These are phyloP conservation scores for Periplaneta americana DNA, from an alignment of 1,140 invertebrate species.

Conservation along the genomic window DNA sequence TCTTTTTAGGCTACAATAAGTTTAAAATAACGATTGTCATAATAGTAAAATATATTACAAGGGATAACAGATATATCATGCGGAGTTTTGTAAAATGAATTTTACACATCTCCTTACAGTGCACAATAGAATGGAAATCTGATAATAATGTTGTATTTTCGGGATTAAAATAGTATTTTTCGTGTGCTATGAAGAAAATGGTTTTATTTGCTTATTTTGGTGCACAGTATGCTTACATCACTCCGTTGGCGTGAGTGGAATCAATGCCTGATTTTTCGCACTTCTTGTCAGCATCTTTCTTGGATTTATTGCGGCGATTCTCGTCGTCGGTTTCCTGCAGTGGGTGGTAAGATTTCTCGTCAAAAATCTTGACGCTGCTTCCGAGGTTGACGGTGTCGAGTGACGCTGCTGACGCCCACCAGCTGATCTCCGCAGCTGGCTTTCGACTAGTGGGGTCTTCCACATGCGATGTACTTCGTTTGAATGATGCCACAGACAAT, in stretches of 20 bases:
- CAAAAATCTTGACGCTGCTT: constrained; percentile 31
- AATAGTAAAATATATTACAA: too few species aligned
- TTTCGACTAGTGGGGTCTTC: not conserved
- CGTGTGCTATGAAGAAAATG: too few species aligned
- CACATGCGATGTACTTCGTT: not conserved
- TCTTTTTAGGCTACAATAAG: too few species aligned
- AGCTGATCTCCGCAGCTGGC: not conserved
- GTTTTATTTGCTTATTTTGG: too few species aligned
- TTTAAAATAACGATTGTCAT: too few species aligned
- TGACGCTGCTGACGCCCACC: not conserved
- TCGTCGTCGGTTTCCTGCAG: not conserved
- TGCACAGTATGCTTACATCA: not conserved
- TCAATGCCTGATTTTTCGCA: not conserved
- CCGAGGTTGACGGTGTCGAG: constrained; percentile 28
- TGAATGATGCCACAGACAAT: not conserved
- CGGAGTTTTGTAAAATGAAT: too few species aligned
- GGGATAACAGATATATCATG: too few species aligned
- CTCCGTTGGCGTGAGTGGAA: not conserved
- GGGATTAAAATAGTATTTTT: too few species aligned
- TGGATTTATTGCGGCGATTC: not conserved
- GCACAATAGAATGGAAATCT: too few species aligned
- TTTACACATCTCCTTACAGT: too few species aligned
- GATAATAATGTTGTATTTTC: too few species aligned
- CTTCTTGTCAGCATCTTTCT: not conserved
- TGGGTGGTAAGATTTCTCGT: constrained; percentile 19